Evolutionary conservation across 2,888 invertebrate species (phyloP).

Genomic region (Cepaea hortensis): DNA sequence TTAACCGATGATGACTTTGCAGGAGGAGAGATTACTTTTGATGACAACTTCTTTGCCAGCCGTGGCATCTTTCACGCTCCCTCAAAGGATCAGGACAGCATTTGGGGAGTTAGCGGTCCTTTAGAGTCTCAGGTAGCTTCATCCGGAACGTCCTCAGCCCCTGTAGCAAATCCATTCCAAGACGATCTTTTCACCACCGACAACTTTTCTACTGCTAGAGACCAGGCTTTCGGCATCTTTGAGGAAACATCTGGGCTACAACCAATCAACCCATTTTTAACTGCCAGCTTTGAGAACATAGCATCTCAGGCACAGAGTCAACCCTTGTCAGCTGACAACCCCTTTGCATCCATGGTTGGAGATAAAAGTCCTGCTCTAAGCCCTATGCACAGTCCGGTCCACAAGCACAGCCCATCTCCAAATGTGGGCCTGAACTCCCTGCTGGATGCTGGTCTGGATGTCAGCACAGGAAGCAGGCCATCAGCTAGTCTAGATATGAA

Average conservation of each 20-base stretch:
- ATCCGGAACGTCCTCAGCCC: conserved; percentile 46
- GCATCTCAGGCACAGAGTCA: conserved; percentile 43
- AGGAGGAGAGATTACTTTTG: conserved; percentile 51
- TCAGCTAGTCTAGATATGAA: conserved; percentile 14
- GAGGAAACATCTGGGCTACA: conserved; percentile 34
- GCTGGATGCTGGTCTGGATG: conserved; percentile 39
- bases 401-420: conserved; percentile 11
- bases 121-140: conserved; percentile 42
- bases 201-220: conserved; percentile 52
- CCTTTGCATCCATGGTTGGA: conserved; percentile 45
- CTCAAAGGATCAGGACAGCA: conserved; percentile 43
- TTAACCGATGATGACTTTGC: conserved; percentile 40
- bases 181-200: conserved; percentile 66
- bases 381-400: conserved; percentile 23
- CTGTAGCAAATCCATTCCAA: conserved; percentile 65
- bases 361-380: conserved; percentile 27
- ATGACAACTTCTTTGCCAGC: conserved; percentile 58
- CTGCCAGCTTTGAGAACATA: conserved; percentile 58
- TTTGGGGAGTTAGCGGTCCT: conserved; percentile 44
- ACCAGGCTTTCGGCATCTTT: conserved; percentile 29
- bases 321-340: conserved; percentile 41
- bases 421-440: conserved; percentile 28
- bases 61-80: conserved; percentile 49
- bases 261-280: conserved; percentile 56
- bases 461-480: background rate